phyloP scores from a whole-genome alignment of 2,113 vertebrate genomes.

The Zosterops lateralis region DNA sequence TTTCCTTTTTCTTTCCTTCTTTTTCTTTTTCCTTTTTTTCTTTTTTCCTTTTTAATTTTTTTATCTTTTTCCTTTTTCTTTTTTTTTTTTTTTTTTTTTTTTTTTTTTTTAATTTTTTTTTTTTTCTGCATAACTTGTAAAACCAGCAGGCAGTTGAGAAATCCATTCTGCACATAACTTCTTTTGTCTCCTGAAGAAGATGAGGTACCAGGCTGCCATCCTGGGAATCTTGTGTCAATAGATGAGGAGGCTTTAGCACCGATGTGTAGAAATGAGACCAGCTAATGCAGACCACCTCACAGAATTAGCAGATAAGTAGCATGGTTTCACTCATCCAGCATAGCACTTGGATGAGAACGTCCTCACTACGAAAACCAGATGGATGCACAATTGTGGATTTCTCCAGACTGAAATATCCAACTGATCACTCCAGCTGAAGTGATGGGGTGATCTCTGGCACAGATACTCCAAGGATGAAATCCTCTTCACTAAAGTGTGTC shows the following conservation, averaged over 20 bases:
- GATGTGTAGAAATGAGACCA: neutral
- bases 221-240: accelerated
- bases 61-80: neutral
- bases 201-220: neutral
- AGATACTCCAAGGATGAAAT: neutral
- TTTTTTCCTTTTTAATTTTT: no score
- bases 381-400: neutral
- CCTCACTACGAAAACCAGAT: neutral
- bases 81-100: accelerated
- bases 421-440: neutral
- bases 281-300: neutral
- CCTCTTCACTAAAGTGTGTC: neutral
- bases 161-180: neutral
- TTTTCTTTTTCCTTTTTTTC: no score
- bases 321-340: accelerated
- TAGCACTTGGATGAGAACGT: neutral
- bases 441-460: neutral
- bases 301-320: neutral
- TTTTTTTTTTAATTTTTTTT: accelerated
- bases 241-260: neutral
- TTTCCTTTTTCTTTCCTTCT: accelerated
- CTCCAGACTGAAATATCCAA: neutral
- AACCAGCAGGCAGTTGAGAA: neutral
- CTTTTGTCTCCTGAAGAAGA: neutral
- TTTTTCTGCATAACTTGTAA: neutral